Percentiles rank a stretch among this genome's conserved stretches.
phyloP scores from a whole-genome alignment of 2,113 vertebrate genomes.

The Ornithorhynchus anatinus region DNA sequence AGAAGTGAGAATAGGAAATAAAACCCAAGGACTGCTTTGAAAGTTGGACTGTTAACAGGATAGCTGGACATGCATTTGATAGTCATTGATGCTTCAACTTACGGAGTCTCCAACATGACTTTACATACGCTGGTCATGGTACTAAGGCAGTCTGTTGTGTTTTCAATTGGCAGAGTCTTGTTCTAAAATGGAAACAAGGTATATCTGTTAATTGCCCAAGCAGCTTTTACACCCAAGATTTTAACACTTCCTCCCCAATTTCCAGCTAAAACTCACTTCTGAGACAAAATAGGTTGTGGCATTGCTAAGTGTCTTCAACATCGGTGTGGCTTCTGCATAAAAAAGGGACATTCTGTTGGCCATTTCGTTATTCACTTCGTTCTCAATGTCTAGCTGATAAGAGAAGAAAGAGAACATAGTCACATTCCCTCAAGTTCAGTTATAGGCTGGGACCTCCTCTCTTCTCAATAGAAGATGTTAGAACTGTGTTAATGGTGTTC shows the following conservation, averaged over 20 bases:
- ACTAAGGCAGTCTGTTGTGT: constrained; percentile 97
- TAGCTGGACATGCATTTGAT: too few species aligned
- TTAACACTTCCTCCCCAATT: background rate
- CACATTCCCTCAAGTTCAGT: background rate
- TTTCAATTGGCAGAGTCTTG: constrained; percentile 96
- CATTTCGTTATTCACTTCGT: constrained; percentile 99
- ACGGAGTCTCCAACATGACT: constrained; percentile 99
- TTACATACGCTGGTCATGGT: constrained; percentile 99
- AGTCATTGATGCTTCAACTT: constrained; percentile 65
- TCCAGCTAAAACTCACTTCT: constrained; percentile 75
- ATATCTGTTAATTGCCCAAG: background rate
- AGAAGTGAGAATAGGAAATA: too few species aligned
- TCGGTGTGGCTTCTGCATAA: constrained; percentile 96
- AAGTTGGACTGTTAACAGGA: too few species aligned
- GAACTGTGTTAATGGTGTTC: accelerated
- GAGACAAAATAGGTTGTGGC: constrained; percentile 97
- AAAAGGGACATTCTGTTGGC: constrained; percentile 98
- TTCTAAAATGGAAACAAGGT: constrained; percentile 75
- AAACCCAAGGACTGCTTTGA: too few species aligned
- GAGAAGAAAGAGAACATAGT: constrained; percentile 38
- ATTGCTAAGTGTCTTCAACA: constrained; percentile 96
- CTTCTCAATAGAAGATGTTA: background rate
- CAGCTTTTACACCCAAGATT: background rate
- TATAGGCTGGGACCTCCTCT: background rate
- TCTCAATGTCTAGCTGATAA: constrained; percentile 92